A percentile compares a stretch with the other conserved stretches of the same genome.
These are phyloP conservation scores for Dolichallabes microphthalmus DNA, from an alignment of 2,113 vertebrate genomes.

Conservation along the genomic window DNA sequence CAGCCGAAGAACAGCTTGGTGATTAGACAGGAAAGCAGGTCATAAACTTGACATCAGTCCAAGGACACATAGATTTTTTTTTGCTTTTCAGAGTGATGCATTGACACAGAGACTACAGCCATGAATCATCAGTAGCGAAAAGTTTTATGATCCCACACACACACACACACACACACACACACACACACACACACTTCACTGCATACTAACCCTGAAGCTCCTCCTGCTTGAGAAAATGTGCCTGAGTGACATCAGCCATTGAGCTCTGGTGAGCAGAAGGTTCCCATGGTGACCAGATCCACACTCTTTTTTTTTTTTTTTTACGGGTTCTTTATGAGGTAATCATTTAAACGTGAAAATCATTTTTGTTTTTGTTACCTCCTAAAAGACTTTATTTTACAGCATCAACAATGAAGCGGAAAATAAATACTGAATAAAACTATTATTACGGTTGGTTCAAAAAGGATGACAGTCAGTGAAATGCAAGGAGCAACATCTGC, in stretches of 20 bases:
- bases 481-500: not conserved
- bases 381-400: not conserved
- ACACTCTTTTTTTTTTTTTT: not conserved
- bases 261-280: conserved; percentile 13
- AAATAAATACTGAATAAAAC: not conserved
- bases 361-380: not conserved
- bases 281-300: conserved; percentile 3
- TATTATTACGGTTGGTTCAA: not conserved
- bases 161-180: not conserved
- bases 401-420: not conserved
- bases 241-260: not conserved
- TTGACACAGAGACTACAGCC: not conserved
- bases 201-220: not conserved
- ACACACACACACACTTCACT: not conserved
- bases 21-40: not conserved
- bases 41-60: not conserved
- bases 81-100: no score
- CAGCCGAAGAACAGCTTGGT: not conserved
- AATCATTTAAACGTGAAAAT: conserved; percentile 2
- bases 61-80: not conserved
- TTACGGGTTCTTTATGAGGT: not conserved
- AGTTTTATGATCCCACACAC: not conserved
- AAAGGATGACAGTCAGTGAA: not conserved
- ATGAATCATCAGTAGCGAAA: not conserved
- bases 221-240: conserved; percentile 9